Evolutionary conservation across 23 tunicate genomes (phyloP).

Genomic region (Phallusia fumigata): DNA sequence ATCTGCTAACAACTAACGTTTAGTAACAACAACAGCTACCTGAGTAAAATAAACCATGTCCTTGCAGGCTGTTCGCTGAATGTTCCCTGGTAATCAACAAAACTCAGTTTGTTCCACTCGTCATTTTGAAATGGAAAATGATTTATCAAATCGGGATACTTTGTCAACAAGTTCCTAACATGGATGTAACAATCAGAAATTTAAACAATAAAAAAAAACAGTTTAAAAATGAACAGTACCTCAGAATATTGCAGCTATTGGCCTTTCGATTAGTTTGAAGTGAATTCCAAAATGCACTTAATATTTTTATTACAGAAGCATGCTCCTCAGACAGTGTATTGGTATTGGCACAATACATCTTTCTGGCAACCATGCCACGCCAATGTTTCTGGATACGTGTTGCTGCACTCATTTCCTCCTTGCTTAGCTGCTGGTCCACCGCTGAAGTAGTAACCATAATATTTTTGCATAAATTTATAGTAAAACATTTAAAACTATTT

Average conservation of each 20-base stretch:
- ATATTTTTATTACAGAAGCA: slow-evolving; percentile 25
- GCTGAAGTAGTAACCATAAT: too few relatives aligned
- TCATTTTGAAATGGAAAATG: slow-evolving; percentile 71
- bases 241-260: slow-evolving; percentile 29
- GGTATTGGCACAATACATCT: slow-evolving; percentile 18
- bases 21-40: slow-evolving; percentile 26
- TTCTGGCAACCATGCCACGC: slow-evolving; percentile 52
- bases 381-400: slow-evolving; percentile 58
- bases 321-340: slow-evolving; percentile 42
- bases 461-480: too few relatives aligned
- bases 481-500: too few relatives aligned
- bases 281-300: slow-evolving; percentile 37
- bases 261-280: slow-evolving; percentile 46
- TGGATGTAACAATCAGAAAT: background rate
- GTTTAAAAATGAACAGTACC: slow-evolving; percentile 19
- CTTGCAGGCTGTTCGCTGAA: slow-evolving; percentile 64
- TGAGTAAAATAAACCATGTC: slow-evolving; percentile 87
- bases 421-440: too few relatives aligned
- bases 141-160: slow-evolving; percentile 32
- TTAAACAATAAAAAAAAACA: background rate
- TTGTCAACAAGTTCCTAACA: slow-evolving; percentile 40
- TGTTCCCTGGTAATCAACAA: slow-evolving; percentile 67
- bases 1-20: background rate
- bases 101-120: slow-evolving; percentile 76
- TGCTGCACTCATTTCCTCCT: slow-evolving; percentile 41